phyloP scores from a whole-genome alignment of 2,888 invertebrate genomes.

The Athripsodes cinereus region DNA sequence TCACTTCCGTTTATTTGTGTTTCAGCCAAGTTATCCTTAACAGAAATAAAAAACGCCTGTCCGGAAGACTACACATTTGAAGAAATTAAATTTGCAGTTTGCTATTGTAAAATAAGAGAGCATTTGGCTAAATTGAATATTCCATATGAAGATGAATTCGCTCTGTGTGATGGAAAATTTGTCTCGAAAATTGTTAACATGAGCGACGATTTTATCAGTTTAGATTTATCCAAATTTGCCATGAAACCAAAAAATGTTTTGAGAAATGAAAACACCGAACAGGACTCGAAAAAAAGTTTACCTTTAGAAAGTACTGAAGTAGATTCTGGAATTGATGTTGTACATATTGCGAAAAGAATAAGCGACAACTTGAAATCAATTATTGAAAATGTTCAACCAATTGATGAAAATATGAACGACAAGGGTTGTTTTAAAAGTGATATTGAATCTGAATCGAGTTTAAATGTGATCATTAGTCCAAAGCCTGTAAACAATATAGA shows the following conservation, averaged over 20 bases:
- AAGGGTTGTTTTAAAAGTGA: no score
- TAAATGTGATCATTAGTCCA: no score
- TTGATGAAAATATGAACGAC: no score
- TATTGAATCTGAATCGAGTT: no score
- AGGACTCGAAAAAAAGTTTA: no score
- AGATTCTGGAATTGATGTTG: no score
- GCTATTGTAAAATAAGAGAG: slow-evolving; percentile 33
- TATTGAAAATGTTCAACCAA: no score
- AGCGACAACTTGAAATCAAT: no score
- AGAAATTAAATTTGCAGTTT: slow-evolving; percentile 32
- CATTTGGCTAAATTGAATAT: slow-evolving; percentile 29
- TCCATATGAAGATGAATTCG: slow-evolving; percentile 18
- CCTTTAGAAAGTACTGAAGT: background rate
- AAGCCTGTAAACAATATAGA: no score
- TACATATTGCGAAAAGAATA: no score
- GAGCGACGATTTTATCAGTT: background rate
- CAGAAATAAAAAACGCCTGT: slow-evolving; percentile 34
- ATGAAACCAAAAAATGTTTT: background rate
- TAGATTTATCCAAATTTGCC: slow-evolving; percentile 2
- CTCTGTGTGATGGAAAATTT: slow-evolving; percentile 5
- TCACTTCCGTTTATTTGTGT: slow-evolving; percentile 13
- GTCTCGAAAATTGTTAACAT: slow-evolving; percentile 1
- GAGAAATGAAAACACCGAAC: background rate
- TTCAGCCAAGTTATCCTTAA: slow-evolving; percentile 29
- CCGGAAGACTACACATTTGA: slow-evolving; percentile 33